Percentiles rank a stretch among this genome's conserved stretches.
Evolutionary conservation across 2,888 invertebrate species (phyloP).

Genomic region (Sarcophaga rosellei): DNA sequence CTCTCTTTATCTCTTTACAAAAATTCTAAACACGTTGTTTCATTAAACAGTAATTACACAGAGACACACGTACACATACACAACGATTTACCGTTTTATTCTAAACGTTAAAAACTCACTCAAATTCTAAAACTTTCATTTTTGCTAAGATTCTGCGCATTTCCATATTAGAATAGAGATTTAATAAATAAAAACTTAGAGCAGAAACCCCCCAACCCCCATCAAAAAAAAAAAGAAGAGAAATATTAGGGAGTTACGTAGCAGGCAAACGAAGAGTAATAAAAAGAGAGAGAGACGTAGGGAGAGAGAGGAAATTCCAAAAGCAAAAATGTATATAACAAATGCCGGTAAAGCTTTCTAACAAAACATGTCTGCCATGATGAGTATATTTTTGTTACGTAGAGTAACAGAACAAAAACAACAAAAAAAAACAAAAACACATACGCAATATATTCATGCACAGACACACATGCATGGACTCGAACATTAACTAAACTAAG

Average conservation of each 20-base stretch:
- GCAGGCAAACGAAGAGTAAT: too few species aligned
- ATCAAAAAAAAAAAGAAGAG: neutral
- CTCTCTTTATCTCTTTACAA: neutral
- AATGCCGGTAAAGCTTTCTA: conserved; percentile 55
- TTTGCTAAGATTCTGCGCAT: conserved; percentile 72
- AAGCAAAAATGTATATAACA: conserved; percentile 30
- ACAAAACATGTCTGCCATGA: conserved; percentile 34
- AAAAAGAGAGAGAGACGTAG: neutral
- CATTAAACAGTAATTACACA: neutral
- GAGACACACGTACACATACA: conserved; percentile 25
- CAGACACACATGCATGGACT: neutral
- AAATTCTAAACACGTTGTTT: neutral
- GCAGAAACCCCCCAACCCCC: too few species aligned
- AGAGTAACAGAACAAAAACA: neutral
- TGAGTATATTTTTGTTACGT: conserved; percentile 10
- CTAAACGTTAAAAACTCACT: conserved; percentile 31
- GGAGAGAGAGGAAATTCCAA: conserved; percentile 35
- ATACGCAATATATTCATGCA: neutral
- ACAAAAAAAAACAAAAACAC: neutral
- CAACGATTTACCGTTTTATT: neutral
- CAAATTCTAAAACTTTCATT: conserved; percentile 67
- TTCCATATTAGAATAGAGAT: conserved; percentile 23
- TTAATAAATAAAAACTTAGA: conserved; percentile 1
- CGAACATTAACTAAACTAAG: too few species aligned
- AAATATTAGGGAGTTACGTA: neutral